These are phyloP conservation scores for Narcine bancroftii DNA, from an alignment of 2,113 vertebrate species.

Conservation along the genomic window DNA sequence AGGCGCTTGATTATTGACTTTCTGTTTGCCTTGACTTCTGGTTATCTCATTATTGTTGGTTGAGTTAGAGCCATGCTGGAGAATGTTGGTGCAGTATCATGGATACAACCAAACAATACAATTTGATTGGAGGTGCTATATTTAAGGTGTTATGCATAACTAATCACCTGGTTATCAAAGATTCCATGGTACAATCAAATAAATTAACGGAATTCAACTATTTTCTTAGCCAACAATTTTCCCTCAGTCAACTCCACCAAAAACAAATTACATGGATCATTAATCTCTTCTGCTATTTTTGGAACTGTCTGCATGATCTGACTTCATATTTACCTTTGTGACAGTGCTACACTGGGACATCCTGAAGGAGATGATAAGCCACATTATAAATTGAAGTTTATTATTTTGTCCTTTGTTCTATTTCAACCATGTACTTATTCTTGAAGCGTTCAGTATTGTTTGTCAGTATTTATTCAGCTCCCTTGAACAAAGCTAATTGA, in stretches of 20 bases:
- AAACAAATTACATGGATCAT: not conserved
- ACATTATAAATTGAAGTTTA: not conserved
- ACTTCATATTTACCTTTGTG: not conserved
- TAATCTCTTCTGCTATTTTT: not conserved
- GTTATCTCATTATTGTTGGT: not conserved
- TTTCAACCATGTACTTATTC: not conserved
- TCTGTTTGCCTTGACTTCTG: not conserved
- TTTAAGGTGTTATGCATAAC: not conserved
- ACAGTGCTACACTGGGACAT: not conserved
- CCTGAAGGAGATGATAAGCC: not conserved
- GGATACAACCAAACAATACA: not conserved
- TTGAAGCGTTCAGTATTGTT: not conserved
- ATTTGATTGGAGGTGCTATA: not conserved
- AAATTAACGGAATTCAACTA: not conserved
- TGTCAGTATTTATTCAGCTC: not conserved
- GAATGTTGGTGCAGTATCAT: not conserved
- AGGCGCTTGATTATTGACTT: no score
- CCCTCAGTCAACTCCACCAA: not conserved
- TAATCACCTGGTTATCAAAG: not conserved
- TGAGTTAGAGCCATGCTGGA: not conserved
- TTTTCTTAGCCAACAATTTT: not conserved
- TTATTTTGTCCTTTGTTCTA: not conserved
- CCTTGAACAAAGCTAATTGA: not conserved
- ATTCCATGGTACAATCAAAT: not conserved
- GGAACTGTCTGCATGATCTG: not conserved